Evolutionary conservation across 2,888 invertebrate genomes (phyloP).

Genomic region (Standfussiana lucernea): DNA sequence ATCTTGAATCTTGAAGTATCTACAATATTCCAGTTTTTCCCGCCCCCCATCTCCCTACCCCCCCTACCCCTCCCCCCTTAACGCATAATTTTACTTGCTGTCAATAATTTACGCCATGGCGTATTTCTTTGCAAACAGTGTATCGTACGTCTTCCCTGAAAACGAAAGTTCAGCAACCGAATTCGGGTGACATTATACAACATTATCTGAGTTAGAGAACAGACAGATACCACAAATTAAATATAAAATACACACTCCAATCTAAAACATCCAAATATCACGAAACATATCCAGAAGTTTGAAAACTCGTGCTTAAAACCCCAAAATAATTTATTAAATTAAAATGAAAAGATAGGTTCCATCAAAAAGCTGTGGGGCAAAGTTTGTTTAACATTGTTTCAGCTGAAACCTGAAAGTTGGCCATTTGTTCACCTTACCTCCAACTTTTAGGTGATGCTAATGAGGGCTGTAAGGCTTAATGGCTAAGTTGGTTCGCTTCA

Average conservation of each 20-base stretch:
- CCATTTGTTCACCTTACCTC: conserved; percentile 61
- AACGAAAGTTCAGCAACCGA: not conserved
- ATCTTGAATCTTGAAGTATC: not conserved
- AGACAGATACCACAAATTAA: conserved; percentile 13
- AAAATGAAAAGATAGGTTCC: conserved; percentile 61
- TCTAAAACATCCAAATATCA: conserved; percentile 31
- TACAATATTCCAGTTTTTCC: not conserved
- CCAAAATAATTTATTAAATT: conserved; percentile 62
- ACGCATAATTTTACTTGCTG: not conserved
- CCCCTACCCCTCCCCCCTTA: too few relatives aligned
- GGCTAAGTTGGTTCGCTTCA: conserved; percentile 60
- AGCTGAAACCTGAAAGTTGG: conserved; percentile 64
- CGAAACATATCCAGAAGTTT: conserved; percentile 38
- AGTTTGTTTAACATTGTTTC: conserved; percentile 58
- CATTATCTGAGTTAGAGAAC: not conserved
- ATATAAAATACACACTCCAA: conserved; percentile 13
- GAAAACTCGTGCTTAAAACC: conserved; percentile 47
- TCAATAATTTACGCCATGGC: not conserved
- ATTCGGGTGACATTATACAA: not conserved
- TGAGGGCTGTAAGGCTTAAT: conserved; percentile 62
- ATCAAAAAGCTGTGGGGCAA: conserved; percentile 57
- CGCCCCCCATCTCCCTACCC: too few relatives aligned
- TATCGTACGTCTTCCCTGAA: not conserved
- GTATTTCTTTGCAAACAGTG: not conserved
- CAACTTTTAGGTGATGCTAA: conserved; percentile 66